Conservation (phyloP, 1,140 invertebrate genomes). For the Dendrolimus kikuchii region DNA sequence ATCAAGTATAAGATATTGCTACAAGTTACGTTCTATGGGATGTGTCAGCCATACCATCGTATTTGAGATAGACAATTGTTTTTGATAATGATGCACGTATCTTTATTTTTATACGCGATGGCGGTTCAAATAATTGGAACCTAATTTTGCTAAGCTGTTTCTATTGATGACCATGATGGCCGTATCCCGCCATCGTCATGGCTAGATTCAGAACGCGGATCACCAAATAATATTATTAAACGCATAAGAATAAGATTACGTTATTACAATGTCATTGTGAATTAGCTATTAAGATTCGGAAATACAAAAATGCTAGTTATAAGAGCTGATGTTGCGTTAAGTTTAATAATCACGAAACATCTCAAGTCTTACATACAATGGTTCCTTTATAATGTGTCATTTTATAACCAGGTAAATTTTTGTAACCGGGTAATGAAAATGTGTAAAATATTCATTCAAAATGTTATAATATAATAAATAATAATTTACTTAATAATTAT, state of each 20-base stretch:
- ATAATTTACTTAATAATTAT: conserved; percentile 64
- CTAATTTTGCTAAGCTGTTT: too few relatives aligned
- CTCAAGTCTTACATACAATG: conserved; percentile 66
- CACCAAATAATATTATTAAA: conserved; percentile 19
- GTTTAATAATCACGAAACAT: conserved; percentile 55
- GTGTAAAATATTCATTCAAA: conserved; percentile 55
- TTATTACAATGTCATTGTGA: not conserved
- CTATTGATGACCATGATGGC: too few relatives aligned
- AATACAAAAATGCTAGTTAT: conserved; percentile 1
- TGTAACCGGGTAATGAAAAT: conserved; percentile 26
- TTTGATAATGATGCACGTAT: too few relatives aligned
- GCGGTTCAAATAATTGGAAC: too few relatives aligned
- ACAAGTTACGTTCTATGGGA: too few relatives aligned
- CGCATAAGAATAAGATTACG: not conserved
- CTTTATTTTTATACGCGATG: not conserved
- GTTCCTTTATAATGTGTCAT: conserved; percentile 71
- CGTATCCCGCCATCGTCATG: too few relatives aligned
- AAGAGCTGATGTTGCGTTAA: conserved; percentile 15
- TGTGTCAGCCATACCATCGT: too few relatives aligned
- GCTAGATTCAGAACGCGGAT: conserved; percentile 4
- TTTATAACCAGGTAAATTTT: conserved; percentile 57
- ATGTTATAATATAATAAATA: conserved; percentile 41
- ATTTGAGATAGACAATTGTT: too few relatives aligned
- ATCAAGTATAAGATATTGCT: too few relatives aligned
- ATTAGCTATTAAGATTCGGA: not conserved